Conservation (phyloP, 2,888 invertebrate genomes). For the Sclerodermus sp. region DNA sequence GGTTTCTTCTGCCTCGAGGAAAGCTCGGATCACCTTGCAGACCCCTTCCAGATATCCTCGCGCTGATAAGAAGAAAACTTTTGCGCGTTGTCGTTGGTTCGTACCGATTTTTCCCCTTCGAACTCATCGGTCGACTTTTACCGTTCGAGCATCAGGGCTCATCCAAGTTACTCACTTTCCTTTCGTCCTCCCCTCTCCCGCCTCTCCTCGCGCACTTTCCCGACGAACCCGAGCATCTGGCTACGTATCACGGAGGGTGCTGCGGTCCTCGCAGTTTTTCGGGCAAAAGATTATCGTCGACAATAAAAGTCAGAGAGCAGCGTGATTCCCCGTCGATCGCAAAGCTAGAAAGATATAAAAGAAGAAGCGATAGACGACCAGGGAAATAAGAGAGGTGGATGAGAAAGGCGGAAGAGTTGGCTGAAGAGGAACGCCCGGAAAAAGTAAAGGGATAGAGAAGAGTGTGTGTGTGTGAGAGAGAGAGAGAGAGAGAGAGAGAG, state of each 20-base stretch:
- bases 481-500: too few species aligned
- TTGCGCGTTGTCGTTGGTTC: slow-evolving; percentile 27
- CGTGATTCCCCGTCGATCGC: slow-evolving; percentile 26
- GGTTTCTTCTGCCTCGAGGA: too few species aligned
- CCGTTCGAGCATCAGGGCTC: slow-evolving; percentile 1
- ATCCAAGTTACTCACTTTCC: too few species aligned
- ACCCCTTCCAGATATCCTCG: slow-evolving; percentile 17
- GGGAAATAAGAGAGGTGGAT: background rate
- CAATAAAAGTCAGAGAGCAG: slow-evolving; percentile 32
- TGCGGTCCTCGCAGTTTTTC: slow-evolving; percentile 2
- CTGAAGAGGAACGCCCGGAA: slow-evolving; percentile 2
- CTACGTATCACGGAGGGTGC: slow-evolving; percentile 20
- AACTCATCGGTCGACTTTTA: slow-evolving; percentile 18
- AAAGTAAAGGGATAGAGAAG: background rate
- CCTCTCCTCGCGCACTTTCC: background rate
- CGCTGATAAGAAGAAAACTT: slow-evolving; percentile 32
- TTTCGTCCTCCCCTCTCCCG: too few species aligned
- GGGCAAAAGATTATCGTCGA: slow-evolving; percentile 32
- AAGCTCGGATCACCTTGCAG: too few species aligned
- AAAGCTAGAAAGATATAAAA: background rate
- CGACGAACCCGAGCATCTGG: background rate
- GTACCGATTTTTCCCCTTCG: slow-evolving; percentile 15
- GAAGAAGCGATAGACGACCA: background rate
- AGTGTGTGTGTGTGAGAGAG: too few species aligned
- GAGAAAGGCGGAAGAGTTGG: background rate